Evolutionary conservation across 2,113 vertebrate genomes (phyloP).

Genomic region (Eclectus roratus): DNA sequence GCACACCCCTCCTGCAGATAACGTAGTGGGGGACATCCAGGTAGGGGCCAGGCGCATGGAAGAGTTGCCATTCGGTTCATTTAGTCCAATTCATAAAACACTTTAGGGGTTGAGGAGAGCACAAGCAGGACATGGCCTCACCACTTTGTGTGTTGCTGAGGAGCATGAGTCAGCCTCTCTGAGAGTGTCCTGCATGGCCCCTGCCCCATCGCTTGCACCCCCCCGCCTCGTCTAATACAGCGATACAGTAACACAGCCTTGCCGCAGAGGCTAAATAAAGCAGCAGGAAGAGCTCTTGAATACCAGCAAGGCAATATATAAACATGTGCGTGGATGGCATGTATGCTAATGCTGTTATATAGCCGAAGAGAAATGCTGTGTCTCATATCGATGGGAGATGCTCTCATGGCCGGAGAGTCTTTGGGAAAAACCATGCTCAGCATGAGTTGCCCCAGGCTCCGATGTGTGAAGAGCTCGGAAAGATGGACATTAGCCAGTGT

Average conservation of each 20-base stretch:
- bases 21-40: accelerated
- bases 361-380: accelerated
- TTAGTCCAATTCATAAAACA: background rate
- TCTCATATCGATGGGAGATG: accelerated
- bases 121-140: accelerated
- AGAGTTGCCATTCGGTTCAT: accelerated
- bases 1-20: background rate
- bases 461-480: background rate
- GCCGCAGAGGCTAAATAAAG: slow-evolving; percentile 60
- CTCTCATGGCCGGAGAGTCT: background rate
- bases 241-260: background rate
- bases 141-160: accelerated
- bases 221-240: accelerated
- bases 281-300: slow-evolving; percentile 41
- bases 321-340: background rate
- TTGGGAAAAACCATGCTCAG: background rate
- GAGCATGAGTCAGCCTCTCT: background rate
- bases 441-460: background rate
- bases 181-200: background rate
- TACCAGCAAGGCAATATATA: slow-evolving; percentile 31
- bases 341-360: background rate
- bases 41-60: accelerated
- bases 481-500: background rate
- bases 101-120: background rate
- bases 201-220: background rate